Conservation (phyloP, 2,888 invertebrate genomes). For the Cerastis rubricosa region DNA sequence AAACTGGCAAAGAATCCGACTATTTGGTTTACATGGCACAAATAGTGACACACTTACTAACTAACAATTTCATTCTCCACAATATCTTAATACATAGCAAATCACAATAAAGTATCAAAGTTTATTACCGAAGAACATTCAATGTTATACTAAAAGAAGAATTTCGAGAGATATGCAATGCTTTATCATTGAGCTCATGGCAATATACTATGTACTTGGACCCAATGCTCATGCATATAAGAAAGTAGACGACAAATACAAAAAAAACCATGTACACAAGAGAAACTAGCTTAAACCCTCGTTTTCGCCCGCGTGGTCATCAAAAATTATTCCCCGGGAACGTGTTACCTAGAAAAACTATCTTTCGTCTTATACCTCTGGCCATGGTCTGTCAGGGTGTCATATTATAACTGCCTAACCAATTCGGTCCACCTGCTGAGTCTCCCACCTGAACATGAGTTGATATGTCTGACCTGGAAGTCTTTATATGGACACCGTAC, state of each 20-base stretch:
- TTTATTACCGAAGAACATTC: constrained; percentile 48
- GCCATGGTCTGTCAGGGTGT: background rate
- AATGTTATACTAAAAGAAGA: constrained; percentile 42
- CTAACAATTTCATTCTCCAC: constrained; percentile 37
- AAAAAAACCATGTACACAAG: background rate
- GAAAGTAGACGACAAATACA: constrained; percentile 30
- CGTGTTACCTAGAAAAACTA: background rate
- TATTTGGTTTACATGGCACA: constrained; percentile 70
- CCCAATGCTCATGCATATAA: constrained; percentile 50
- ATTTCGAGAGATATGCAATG: constrained; percentile 54
- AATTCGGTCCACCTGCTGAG: no score
- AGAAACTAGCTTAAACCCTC: background rate
- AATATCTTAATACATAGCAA: constrained; percentile 19
- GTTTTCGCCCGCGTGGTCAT: no score
- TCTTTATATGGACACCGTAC: no score
- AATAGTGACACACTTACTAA: constrained; percentile 59
- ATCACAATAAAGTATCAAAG: constrained; percentile 50
- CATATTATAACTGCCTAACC: background rate
- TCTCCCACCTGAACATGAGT: no score
- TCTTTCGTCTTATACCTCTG: background rate
- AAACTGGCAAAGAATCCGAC: constrained; percentile 52
- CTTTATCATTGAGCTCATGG: constrained; percentile 50
- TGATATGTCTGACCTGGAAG: no score
- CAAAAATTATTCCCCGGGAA: no score
- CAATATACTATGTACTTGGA: constrained; percentile 62